phyloP scores from a whole-genome alignment of 2,797 vertebrate genomes.

The Anomalospiza imberbis region DNA sequence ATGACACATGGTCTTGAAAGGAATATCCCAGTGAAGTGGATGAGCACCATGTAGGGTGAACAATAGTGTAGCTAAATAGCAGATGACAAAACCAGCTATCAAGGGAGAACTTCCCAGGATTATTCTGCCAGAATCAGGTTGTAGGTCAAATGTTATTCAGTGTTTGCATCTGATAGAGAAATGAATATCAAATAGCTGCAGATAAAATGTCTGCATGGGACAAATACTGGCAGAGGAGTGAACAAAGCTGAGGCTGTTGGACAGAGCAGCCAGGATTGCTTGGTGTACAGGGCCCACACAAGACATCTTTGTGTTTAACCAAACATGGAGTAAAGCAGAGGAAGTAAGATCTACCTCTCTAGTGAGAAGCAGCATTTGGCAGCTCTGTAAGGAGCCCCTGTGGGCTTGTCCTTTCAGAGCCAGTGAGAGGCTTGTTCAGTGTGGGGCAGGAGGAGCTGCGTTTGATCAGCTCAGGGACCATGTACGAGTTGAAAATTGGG shows the following conservation, averaged over 20 bases:
- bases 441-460: background rate
- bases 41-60: background rate
- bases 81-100: background rate
- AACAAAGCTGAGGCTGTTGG: constrained; percentile 6
- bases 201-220: background rate
- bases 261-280: background rate
- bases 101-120: background rate
- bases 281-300: background rate
- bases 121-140: background rate
- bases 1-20: background rate
- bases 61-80: accelerated
- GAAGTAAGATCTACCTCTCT: background rate
- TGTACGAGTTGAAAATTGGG: accelerated
- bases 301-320: background rate
- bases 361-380: background rate
- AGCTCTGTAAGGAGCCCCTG: background rate
- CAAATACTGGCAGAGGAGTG: background rate
- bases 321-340: background rate
- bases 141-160: background rate
- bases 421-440: accelerated
- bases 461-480: background rate
- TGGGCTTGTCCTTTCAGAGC: background rate
- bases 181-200: background rate
- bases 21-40: background rate
- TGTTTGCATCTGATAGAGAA: background rate